These are phyloP conservation scores for Anagrus nilaparvatae DNA, from an alignment of 1,140 invertebrate genomes.

Conservation along the genomic window DNA sequence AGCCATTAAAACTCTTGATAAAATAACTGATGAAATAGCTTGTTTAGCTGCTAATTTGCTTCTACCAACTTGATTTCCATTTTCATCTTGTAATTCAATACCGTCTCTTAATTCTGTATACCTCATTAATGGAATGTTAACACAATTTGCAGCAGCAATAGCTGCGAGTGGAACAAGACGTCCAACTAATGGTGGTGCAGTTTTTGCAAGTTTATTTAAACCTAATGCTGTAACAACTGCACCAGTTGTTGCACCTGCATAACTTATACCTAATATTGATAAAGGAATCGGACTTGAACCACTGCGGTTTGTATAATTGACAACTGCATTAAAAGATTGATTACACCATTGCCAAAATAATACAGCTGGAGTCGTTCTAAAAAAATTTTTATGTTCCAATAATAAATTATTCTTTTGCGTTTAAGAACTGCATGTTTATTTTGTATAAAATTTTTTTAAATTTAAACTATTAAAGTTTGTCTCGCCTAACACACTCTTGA, in stretches of 20 bases:
- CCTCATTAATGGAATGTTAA: slow-evolving; percentile 89
- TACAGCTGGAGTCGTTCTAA: slow-evolving; percentile 66
- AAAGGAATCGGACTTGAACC: slow-evolving; percentile 62
- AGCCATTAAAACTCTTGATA: slow-evolving; percentile 84
- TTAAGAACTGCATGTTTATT: no score
- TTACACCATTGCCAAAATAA: slow-evolving; percentile 91
- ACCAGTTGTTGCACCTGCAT: slow-evolving; percentile 82
- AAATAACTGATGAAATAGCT: slow-evolving; percentile 75
- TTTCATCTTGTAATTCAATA: slow-evolving; percentile 63
- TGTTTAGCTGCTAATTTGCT: slow-evolving; percentile 61
- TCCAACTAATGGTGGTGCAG: slow-evolving; percentile 47
- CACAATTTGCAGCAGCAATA: slow-evolving; percentile 82
- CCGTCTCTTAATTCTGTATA: slow-evolving; percentile 72
- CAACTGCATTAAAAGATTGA: slow-evolving; percentile 85
- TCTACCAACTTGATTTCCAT: slow-evolving; percentile 56
- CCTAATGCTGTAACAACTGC: slow-evolving; percentile 81
- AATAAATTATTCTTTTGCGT: no score
- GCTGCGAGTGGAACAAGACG: slow-evolving; percentile 79
- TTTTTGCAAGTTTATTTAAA: slow-evolving; percentile 57
- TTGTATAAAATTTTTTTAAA: no score
- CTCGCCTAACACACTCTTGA: no score
- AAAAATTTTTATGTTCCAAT: no score
- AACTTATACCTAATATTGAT: slow-evolving; percentile 58
- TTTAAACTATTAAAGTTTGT: no score
- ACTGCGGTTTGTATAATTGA: slow-evolving; percentile 88